phyloP scores from a whole-genome alignment of 2,888 invertebrate genomes.

The Cryptus viduatorius region DNA sequence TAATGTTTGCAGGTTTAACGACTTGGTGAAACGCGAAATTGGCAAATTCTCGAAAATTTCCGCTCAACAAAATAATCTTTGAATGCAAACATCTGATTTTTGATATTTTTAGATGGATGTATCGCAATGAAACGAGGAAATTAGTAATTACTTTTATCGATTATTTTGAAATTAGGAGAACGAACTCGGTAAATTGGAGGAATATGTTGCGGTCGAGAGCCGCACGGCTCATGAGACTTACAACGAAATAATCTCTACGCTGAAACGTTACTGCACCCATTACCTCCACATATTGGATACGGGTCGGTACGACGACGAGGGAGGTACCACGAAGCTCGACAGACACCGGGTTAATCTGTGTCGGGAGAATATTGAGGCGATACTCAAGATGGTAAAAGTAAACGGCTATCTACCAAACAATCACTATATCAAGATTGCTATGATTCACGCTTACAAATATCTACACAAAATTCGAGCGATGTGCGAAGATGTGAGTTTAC shows the following conservation, averaged over 20 bases:
- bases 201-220: constrained; percentile 79
- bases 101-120: no score
- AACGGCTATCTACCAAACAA: constrained; percentile 80
- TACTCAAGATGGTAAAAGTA: constrained; percentile 78
- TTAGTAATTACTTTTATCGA: no score
- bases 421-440: constrained; percentile 79
- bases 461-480: constrained; percentile 84
- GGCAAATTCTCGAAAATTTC: not conserved
- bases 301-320: constrained; percentile 75
- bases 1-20: constrained; percentile 42
- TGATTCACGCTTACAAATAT: constrained; percentile 83
- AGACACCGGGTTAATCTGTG: constrained; percentile 80
- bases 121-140: no score
- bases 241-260: constrained; percentile 80
- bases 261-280: constrained; percentile 80
- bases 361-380: constrained; percentile 75
- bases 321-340: constrained; percentile 80
- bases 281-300: constrained; percentile 83
- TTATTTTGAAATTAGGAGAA: constrained; percentile 77
- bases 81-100: not conserved
- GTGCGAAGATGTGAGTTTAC: constrained; percentile 86
- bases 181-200: constrained; percentile 82
- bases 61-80: constrained; percentile 31
- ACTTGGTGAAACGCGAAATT: constrained; percentile 17
- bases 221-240: constrained; percentile 78